Conservation (phyloP, 1,140 invertebrate genomes). For the Drosophila sechellia region DNA sequence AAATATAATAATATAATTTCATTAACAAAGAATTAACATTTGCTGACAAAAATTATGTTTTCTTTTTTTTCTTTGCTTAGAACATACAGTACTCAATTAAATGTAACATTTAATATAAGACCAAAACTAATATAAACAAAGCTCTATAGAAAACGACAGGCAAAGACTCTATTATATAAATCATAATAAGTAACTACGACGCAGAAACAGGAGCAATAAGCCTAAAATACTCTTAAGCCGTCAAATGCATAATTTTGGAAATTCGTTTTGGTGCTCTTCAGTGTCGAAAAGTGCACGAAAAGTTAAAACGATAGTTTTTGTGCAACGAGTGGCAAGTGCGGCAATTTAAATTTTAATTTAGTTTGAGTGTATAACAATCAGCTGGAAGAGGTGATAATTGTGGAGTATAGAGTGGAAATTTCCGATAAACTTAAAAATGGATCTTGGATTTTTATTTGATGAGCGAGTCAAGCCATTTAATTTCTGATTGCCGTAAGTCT, state of each 20-base stretch:
- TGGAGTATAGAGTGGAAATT: slow-evolving; percentile 8
- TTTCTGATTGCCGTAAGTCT: slow-evolving; percentile 65
- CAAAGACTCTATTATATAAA: slow-evolving; percentile 32
- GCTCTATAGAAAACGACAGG: neutral
- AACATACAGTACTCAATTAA: neutral
- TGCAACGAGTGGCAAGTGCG: slow-evolving; percentile 73
- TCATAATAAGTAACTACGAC: slow-evolving; percentile 43
- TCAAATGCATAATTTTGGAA: slow-evolving; percentile 22
- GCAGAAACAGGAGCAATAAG: slow-evolving; percentile 5
- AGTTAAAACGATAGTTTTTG: slow-evolving; percentile 77
- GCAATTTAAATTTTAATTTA: slow-evolving; percentile 68
- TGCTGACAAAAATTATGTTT: neutral
- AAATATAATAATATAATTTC: neutral
- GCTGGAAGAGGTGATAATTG: slow-evolving; percentile 38
- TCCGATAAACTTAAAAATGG: slow-evolving; percentile 63
- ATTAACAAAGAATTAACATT: neutral
- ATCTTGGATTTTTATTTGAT: slow-evolving; percentile 54
- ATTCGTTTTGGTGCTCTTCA: slow-evolving; percentile 56
- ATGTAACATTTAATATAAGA: slow-evolving; percentile 4
- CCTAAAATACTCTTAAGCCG: neutral
- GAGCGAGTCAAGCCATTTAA: slow-evolving; percentile 61
- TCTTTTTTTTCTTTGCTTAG: no score
- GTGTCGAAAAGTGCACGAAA: slow-evolving; percentile 47
- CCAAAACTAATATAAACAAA: slow-evolving; percentile 6
- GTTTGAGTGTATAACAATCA: slow-evolving; percentile 80